Evolutionary conservation across 2,113 vertebrate species (phyloP).

Genomic region (Lethenteron reissneri): DNA sequence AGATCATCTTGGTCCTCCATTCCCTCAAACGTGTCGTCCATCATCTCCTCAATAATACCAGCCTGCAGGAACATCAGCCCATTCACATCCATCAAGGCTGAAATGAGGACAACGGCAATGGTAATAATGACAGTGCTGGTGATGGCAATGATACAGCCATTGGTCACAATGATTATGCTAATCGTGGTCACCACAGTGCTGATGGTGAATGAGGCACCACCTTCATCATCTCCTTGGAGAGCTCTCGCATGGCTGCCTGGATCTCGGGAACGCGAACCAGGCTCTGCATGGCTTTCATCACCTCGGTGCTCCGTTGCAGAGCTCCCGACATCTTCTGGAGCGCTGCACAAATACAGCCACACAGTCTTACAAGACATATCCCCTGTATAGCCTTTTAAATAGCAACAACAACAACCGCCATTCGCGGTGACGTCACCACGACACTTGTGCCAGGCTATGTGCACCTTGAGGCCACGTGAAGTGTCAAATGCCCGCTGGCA

Average conservation of each 20-base stretch:
- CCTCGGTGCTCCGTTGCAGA: slow-evolving; percentile 83
- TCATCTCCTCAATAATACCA: slow-evolving; percentile 94
- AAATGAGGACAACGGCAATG: background rate
- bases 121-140: background rate
- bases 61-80: slow-evolving; percentile 28
- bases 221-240: slow-evolving; percentile 98
- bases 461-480: too few species aligned
- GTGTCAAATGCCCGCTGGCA: too few species aligned
- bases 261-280: slow-evolving; percentile 85
- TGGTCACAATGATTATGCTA: background rate
- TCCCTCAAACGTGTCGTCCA: slow-evolving; percentile 81
- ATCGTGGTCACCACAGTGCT: background rate
- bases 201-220: slow-evolving; percentile 19
- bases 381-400: too few species aligned
- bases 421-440: too few species aligned
- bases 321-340: slow-evolving; percentile 60
- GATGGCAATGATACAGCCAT: too few species aligned
- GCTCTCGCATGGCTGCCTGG: slow-evolving; percentile 79
- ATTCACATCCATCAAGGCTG: background rate
- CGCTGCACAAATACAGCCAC: slow-evolving; percentile 27
- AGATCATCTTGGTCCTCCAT: slow-evolving; percentile 93
- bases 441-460: too few species aligned
- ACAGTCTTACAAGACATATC: background rate
- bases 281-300: slow-evolving; percentile 95
- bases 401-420: too few species aligned